Base-by-base conservation (phyloP, 2,888 invertebrate genomes). In the Plagodis dolabraria region DNA sequence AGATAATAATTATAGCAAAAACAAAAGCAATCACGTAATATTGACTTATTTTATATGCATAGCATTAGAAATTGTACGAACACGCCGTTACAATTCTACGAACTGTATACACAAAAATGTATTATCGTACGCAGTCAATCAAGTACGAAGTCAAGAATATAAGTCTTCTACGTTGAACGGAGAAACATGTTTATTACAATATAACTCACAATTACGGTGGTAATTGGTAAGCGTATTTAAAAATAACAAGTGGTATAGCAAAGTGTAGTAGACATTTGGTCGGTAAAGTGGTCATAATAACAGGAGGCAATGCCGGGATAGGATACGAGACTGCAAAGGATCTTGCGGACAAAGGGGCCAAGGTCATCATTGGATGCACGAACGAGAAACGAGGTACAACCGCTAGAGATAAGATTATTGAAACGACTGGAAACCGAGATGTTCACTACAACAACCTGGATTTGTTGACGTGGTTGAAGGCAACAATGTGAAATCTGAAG, bases 211-310 rank as follows among this genome's bases (percentile, higher is more conserved):
- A 4, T 12, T 12, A 12, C 6, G 5, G 7, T 12, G 0, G 43
- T 43, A 6, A 12, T 43, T 43, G 43, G 11, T 12, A 0, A 53
- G 22, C 40, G 10, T 67, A 59, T 12, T 10, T 47, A 7, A 48
- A 54, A 35, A 33, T 63, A n/a, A 67, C 57, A 40, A 22, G 38
- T 7, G 87, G 85, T 49, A 69, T 80, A 43, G 82, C 80, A 60
- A 81, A 68, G 63, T 75, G 76, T 54, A 86, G 80, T 56, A 79
- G 69, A 59, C 85, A 87, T 72, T 72, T 98, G 94, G 93, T 96
- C 48, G 97, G 97, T 5, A 97, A 97, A 92, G 96, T 96, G 5
- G 96, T 96, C n/a, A 93, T 98, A 53, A 94, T 98, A 40, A 98
- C 98, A 9, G 98, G 98, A 33, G 96, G 96, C 51, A 97, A 96